Conservation (phyloP, 2,888 invertebrate species). For the Eristalis pertinax region DNA sequence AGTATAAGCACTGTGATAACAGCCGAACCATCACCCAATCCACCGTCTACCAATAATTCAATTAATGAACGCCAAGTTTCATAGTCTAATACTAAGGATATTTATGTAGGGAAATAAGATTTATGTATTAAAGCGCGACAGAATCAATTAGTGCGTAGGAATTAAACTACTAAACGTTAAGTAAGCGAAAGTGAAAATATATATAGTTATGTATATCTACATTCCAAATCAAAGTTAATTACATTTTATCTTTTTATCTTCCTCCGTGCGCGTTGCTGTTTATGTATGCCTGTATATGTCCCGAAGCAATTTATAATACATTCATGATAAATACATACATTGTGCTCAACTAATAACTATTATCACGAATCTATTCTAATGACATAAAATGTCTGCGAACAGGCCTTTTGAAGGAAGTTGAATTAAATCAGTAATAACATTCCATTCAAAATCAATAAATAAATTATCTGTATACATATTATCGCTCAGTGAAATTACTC, state of each 20-base stretch:
- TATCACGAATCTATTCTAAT: background rate
- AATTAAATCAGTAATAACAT: background rate
- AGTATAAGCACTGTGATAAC: constrained; percentile 61
- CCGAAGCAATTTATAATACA: background rate
- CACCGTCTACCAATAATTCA: constrained; percentile 12
- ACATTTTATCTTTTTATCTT: constrained; percentile 9
- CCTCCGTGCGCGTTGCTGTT: background rate
- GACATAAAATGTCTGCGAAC: no score
- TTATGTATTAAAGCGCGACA: background rate
- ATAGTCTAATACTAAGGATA: constrained; percentile 1
- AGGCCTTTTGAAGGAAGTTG: background rate
- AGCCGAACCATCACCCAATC: constrained; percentile 41
- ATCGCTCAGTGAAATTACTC: background rate
- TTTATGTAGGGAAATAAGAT: background rate
- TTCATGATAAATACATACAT: background rate
- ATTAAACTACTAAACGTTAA: constrained; percentile 5
- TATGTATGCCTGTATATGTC: background rate
- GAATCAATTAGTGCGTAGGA: constrained; percentile 28
- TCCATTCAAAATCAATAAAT: background rate
- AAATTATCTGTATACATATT: background rate
- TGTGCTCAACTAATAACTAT: background rate
- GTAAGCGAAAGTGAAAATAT: background rate
- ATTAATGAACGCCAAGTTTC: constrained; percentile 53
- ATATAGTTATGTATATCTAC: no score
- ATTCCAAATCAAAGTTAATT: background rate